A percentile compares a stretch with the other conserved stretches of the same genome.
Conservation (phyloP, 2,797 vertebrate species). For the Amazona ochrocephala region DNA sequence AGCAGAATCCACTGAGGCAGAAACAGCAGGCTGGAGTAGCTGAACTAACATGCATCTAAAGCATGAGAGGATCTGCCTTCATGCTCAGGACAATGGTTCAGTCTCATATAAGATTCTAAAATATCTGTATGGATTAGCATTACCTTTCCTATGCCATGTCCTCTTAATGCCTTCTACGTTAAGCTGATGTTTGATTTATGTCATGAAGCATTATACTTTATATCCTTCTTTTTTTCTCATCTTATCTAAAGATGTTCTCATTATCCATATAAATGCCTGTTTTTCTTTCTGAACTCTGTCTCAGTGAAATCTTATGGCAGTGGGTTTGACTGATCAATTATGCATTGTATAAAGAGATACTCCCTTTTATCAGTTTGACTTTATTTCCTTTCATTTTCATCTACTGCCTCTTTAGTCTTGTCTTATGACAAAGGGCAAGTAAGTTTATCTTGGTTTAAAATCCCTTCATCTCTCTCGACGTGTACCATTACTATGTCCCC, state of each 20-base stretch:
- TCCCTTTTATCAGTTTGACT: slow-evolving; percentile 43
- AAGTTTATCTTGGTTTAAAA: slow-evolving; percentile 44
- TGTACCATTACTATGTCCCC: not conserved
- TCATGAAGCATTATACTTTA: not conserved
- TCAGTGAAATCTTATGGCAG: slow-evolving; percentile 4
- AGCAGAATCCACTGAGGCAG: slow-evolving; percentile 44
- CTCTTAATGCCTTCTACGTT: not conserved
- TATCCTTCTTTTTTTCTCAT: not conserved
- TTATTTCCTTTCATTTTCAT: slow-evolving; percentile 51
- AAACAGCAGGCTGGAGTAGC: not conserved
- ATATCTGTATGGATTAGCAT: not conserved
- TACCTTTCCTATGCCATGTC: not conserved
- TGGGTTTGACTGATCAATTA: slow-evolving; percentile 46
- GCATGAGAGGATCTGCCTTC: not conserved
- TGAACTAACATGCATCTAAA: not conserved
- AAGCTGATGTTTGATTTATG: not conserved
- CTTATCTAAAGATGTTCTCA: slow-evolving; percentile 33
- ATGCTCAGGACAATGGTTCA: not conserved
- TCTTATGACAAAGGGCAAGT: slow-evolving; percentile 20
- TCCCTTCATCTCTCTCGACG: not conserved
- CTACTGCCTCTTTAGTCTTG: slow-evolving; percentile 17
- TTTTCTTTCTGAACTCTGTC: slow-evolving; percentile 35
- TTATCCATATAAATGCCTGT: slow-evolving; percentile 31
- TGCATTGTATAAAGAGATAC: not conserved
- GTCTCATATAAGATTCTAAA: not conserved